Conservation (phyloP, 2,888 invertebrate species). For the Orthosia cruda region DNA sequence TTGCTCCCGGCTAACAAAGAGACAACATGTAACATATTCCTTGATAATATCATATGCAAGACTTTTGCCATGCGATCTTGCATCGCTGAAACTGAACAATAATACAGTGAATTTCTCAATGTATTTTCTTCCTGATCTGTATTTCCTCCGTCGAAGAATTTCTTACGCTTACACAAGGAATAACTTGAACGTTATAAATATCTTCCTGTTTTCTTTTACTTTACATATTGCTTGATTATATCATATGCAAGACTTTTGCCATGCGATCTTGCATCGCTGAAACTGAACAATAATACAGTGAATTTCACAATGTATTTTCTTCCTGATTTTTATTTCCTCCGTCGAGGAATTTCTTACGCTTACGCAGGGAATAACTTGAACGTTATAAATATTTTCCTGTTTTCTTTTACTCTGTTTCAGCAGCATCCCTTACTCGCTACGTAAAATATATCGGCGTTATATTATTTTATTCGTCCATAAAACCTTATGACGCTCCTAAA, state of each 20-base stretch:
- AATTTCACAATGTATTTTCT: slow-evolving; percentile 10
- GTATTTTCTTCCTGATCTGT: slow-evolving; percentile 11
- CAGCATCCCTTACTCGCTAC: slow-evolving; percentile 29
- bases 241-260: slow-evolving; percentile 4
- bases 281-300: not conserved
- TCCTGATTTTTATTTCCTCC: not conserved
- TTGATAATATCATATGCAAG: slow-evolving; percentile 9
- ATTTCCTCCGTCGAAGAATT: slow-evolving; percentile 1
- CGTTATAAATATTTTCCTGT: slow-evolving; percentile 12
- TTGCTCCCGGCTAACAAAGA: slow-evolving; percentile 24
- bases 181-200: slow-evolving; percentile 2
- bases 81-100: not conserved
- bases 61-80: not conserved
- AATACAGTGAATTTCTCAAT: not conserved
- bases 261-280: not conserved
- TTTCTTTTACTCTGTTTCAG: slow-evolving; percentile 6
- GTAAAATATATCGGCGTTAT: slow-evolving; percentile 34
- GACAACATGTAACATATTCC: slow-evolving; percentile 2
- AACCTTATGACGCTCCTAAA: slow-evolving; percentile 43
- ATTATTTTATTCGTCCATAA: slow-evolving; percentile 49
- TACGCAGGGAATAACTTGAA: not conserved
- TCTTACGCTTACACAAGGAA: not conserved
- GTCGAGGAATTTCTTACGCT: slow-evolving; percentile 4
- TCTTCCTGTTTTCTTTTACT: too few relatives aligned
- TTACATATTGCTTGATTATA: slow-evolving; percentile 7